Evolutionary conservation across 37 sponge, comb jelly and placozoan species (phyloP), one percentile per base, ranked within the genome.

Genomic region (Beroe forskalii): DNA sequence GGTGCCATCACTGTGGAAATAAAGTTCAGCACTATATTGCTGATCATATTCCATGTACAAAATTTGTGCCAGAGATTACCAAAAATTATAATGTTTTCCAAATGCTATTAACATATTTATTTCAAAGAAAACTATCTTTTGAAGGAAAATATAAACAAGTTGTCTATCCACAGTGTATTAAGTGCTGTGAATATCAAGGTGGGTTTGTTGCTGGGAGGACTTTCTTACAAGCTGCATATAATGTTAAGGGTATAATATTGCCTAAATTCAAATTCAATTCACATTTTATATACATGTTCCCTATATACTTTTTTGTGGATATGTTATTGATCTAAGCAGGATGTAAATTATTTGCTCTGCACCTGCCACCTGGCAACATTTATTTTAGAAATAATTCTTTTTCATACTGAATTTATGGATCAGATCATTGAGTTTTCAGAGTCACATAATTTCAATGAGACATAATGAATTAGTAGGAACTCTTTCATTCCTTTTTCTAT

Each of bases 1-100:
- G 86, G 14, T 80, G 86, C 42, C 86, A 80, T 48, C 86, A 80
- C 27, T 80, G 86, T 23, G 86, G 86, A 4, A 37, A 6, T 24
- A 80, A 43, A 44, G 86, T n/a, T 6, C 1, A 9, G 28, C 12
- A 25, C 0, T 80, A 80, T 44, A 43, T 80, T 41, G 86, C 86
- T 44, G 86, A 80, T 27, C 86, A 80, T 25, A 80, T 80, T 28
- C 86, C 86, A 6, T 43, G 40, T 27, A 80, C 55, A 17, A 80
- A 43, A 80, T 80, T 33, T 44, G 9, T 80, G 17, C 3, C 86
- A 23, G 86, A 80, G 27, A 43, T 80, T 41, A 27, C 86, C 3
- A 42, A 30, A 23, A 23, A 1, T 2, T n/a, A 43, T 0, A 44
- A 38, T 44, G 14, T 32, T 25, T 2, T 23, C n/a, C 1, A 37